Conservation (phyloP, 1,140 invertebrate genomes). For the Bombus pascuorum region DNA sequence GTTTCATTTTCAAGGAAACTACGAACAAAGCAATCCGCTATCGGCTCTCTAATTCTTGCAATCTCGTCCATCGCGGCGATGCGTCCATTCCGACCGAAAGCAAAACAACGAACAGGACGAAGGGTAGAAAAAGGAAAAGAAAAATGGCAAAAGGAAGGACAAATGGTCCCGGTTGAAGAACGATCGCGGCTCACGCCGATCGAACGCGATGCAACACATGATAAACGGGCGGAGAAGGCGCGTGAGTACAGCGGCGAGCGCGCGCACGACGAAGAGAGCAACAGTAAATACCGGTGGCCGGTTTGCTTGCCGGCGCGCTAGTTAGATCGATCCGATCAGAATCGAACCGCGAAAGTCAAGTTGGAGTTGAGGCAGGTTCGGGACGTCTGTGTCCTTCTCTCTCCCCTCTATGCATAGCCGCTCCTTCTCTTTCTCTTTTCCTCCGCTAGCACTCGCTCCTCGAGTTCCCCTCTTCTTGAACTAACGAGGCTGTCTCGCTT, state of each 20-base stretch:
- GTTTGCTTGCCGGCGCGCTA: constrained; percentile 38
- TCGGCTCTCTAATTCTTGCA: neutral
- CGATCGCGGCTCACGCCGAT: neutral
- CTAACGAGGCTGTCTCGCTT: constrained; percentile 40
- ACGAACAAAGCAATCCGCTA: neutral
- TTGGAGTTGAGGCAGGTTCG: constrained; percentile 80
- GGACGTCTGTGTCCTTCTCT: constrained; percentile 67
- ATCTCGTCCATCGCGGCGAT: too few relatives aligned
- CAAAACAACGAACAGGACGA: neutral
- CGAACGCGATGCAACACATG: constrained; percentile 19
- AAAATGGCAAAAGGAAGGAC: neutral
- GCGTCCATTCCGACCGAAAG: too few relatives aligned
- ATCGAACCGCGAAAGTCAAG: constrained; percentile 78
- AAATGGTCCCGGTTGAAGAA: constrained; percentile 9
- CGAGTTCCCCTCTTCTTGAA: constrained; percentile 7
- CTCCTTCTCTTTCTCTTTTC: constrained; percentile 21
- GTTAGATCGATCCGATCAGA: constrained; percentile 77
- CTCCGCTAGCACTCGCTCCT: constrained; percentile 1
- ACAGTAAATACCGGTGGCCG: constrained; percentile 58
- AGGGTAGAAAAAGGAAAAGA: neutral
- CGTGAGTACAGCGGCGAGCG: neutral
- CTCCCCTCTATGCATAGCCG: constrained; percentile 37
- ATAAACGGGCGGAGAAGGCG: constrained; percentile 12
- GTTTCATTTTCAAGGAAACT: neutral
- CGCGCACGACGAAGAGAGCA: constrained; percentile 17